Evolutionary conservation across 2,113 vertebrate genomes (phyloP).

Genomic region (mouse (Mus musculus)): GRCm39 chr2:135609001-135609500

Average conservation of each 20-base stretch:
- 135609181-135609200: neutral
- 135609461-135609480: neutral
- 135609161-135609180: neutral
- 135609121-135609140: neutral
- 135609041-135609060: slow-evolving; percentile 37
- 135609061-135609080: neutral
- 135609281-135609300: neutral
- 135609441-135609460: neutral
- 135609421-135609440: neutral
- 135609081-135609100: slow-evolving; percentile 57
- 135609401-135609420: neutral
- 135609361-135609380: neutral
- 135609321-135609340: neutral
- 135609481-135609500: neutral
- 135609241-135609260: neutral
- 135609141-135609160: neutral
- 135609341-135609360: slow-evolving; percentile 26
- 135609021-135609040: slow-evolving; percentile 63
- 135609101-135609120: neutral
- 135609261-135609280: neutral
- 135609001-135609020: slow-evolving; percentile 19
- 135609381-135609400: neutral
- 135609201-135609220: neutral
- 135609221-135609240: neutral
- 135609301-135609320: neutral